Evolutionary conservation across 2,888 invertebrate species (phyloP).

Genomic region (Orchesellides sinensis): DNA sequence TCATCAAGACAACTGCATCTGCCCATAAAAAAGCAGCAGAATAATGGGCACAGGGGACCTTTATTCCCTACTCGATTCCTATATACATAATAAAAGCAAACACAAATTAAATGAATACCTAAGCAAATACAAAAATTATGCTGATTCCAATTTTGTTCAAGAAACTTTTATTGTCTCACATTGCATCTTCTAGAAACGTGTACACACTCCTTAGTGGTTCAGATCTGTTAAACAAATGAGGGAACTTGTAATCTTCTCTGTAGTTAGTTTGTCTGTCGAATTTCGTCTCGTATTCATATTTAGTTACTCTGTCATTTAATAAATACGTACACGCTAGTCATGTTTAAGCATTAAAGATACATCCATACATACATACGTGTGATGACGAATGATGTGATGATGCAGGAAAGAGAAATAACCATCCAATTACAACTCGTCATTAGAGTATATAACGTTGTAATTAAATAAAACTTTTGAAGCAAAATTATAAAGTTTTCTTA

Average conservation of each 20-base stretch:
- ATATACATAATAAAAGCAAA: background rate
- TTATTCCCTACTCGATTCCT: conserved; percentile 59
- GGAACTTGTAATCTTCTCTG: too few relatives aligned
- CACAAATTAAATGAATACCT: background rate
- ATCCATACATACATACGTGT: too few relatives aligned
- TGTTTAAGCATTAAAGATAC: too few relatives aligned
- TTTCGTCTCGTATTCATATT: too few relatives aligned
- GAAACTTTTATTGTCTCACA: background rate
- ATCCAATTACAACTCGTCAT: background rate
- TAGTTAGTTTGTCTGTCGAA: too few relatives aligned
- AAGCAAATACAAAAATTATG: conserved; percentile 3
- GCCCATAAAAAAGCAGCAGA: conserved; percentile 54
- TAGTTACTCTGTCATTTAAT: too few relatives aligned
- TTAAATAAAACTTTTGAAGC: background rate
- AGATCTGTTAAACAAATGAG: too few relatives aligned
- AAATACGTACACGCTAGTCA: too few relatives aligned
- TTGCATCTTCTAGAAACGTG: background rate
- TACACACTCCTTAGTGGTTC: too few relatives aligned
- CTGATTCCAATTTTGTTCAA: background rate
- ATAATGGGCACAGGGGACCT: conserved; percentile 42
- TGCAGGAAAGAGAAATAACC: background rate
- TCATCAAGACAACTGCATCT: conserved; percentile 27
- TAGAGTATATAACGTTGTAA: background rate
- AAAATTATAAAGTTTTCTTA: conserved; percentile 5
- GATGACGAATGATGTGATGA: background rate